These are phyloP conservation scores for Drosophila funebris DNA, from an alignment of 1,140 invertebrate species.

Conservation along the genomic window DNA sequence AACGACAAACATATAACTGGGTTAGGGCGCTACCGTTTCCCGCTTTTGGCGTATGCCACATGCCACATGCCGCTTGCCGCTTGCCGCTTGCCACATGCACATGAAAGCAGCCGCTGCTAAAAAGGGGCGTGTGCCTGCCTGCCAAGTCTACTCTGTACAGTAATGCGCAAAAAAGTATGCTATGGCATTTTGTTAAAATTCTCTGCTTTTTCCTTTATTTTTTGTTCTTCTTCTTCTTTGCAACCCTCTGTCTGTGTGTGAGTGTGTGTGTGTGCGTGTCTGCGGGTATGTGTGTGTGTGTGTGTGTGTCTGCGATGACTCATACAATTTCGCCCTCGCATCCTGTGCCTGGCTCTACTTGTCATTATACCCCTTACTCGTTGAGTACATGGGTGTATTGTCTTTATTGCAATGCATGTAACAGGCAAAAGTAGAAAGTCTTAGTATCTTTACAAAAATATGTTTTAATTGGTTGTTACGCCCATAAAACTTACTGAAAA, in stretches of 20 bases:
- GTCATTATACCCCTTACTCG: too few species aligned
- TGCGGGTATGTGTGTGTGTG: not conserved
- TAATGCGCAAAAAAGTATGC: slow-evolving; percentile 71
- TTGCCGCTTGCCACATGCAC: slow-evolving; percentile 15
- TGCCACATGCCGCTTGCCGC: slow-evolving; percentile 2
- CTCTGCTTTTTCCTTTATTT: not conserved
- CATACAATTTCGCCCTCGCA: slow-evolving; percentile 32
- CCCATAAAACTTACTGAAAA: too few species aligned
- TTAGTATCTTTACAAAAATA: too few species aligned
- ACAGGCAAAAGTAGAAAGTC: too few species aligned
- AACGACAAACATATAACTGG: slow-evolving; percentile 32
- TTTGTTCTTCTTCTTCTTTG: slow-evolving; percentile 18
- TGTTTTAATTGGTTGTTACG: too few species aligned
- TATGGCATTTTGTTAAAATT: slow-evolving; percentile 63
- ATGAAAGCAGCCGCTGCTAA: slow-evolving; percentile 18
- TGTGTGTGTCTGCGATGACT: slow-evolving; percentile 39
- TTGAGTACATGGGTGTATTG: too few species aligned
- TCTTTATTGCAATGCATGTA: too few species aligned
- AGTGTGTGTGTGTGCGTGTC: slow-evolving; percentile 17
- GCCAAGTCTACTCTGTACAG: slow-evolving; percentile 5
- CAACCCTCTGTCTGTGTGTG: slow-evolving; percentile 47
- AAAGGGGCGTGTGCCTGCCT: not conserved
- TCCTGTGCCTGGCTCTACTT: not conserved
- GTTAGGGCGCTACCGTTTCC: slow-evolving; percentile 45
- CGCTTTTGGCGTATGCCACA: slow-evolving; percentile 19